These are phyloP conservation scores for Mycteria americana DNA, from an alignment of 2,797 vertebrate species.

Conservation along the genomic window DNA sequence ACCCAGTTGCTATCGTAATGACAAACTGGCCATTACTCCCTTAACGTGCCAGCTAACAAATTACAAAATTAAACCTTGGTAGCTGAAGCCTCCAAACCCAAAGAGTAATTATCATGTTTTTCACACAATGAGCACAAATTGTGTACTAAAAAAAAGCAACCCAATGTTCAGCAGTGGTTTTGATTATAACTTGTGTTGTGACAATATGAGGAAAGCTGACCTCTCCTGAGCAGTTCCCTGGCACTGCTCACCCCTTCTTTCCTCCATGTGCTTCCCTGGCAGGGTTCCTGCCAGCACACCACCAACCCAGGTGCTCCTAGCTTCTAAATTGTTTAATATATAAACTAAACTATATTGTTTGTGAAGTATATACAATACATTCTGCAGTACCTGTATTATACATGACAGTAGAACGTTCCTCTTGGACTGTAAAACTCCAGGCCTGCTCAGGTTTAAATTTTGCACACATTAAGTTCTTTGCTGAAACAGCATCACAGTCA, in stretches of 20 bases:
- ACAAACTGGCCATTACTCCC: not conserved
- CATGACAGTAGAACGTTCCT: not conserved
- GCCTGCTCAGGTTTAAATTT: not conserved
- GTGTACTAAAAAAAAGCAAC: not conserved
- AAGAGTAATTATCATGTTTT: not conserved
- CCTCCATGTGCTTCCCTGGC: not conserved
- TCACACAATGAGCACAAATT: not conserved
- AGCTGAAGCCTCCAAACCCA: not conserved
- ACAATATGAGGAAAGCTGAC: not conserved
- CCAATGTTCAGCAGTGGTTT: not conserved
- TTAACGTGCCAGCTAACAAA: not conserved
- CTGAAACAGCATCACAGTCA: not conserved
- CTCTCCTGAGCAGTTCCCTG: not conserved
- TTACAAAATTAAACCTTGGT: not conserved
- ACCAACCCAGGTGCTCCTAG: not conserved
- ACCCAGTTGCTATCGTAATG: not conserved
- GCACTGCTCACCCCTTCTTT: not conserved
- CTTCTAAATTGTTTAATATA: not conserved
- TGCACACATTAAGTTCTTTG: not conserved
- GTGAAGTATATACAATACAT: not conserved
- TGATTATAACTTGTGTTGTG: not conserved
- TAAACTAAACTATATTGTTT: not conserved
- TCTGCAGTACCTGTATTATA: not conserved
- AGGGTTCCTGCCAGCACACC: not conserved
- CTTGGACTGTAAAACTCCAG: not conserved